Evolutionary conservation across 2,888 invertebrate species (phyloP).

Genomic region (Dicyrtoma fusca): DNA sequence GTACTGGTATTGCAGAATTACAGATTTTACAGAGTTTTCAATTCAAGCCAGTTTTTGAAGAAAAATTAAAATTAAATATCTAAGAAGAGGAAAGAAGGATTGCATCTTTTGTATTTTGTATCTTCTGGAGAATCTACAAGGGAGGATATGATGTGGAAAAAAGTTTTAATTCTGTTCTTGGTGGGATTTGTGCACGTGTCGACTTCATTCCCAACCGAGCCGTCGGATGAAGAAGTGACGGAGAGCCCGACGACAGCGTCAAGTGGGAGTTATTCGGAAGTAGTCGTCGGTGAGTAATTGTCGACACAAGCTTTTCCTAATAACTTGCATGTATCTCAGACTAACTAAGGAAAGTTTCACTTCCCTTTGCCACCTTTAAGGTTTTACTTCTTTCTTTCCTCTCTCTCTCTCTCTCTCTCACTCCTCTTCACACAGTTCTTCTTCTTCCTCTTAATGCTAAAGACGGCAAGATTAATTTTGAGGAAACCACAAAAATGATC

Average conservation of each 20-base stretch:
- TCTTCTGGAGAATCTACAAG: too few relatives aligned
- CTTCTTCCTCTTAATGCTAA: conserved; percentile 33
- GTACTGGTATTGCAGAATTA: too few relatives aligned
- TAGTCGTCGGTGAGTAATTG: conserved; percentile 31
- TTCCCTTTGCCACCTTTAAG: conserved; percentile 28
- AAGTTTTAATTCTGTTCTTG: conserved; percentile 26
- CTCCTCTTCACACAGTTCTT: conserved; percentile 32
- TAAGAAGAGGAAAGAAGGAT: not conserved
- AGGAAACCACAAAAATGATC: conserved; percentile 38
- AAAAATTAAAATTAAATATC: too few relatives aligned
- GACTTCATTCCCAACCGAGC: not conserved
- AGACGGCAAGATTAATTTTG: conserved; percentile 40
- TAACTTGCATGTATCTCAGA: not conserved
- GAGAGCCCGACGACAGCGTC: conserved; percentile 13
- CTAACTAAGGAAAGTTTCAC: conserved; percentile 39
- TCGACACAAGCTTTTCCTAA: conserved; percentile 14
- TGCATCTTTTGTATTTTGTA: too few relatives aligned
- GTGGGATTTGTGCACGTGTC: conserved; percentile 23
- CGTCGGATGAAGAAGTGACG: not conserved
- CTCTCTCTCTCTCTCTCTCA: conserved; percentile 22
- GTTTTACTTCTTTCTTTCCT: not conserved
- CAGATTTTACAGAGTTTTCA: too few relatives aligned
- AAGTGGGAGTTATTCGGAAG: conserved; percentile 25
- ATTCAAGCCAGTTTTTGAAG: too few relatives aligned
- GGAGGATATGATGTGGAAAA: conserved; percentile 2